Conservation (phyloP, 92 coral and sea anemone species). For the Pocillopora grandis region DNA sequence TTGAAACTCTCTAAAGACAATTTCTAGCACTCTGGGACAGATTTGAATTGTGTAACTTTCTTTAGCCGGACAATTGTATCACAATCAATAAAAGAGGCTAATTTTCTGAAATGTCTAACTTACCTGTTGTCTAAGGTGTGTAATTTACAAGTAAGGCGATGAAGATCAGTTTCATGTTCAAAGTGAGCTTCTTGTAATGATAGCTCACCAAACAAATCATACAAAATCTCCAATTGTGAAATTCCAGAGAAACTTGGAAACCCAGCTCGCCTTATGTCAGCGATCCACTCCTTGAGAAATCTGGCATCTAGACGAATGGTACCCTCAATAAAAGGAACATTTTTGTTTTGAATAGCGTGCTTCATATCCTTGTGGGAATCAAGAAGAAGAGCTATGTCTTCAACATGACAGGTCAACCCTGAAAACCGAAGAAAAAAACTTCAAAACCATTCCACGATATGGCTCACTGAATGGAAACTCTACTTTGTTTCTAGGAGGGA, state of each 20-base stretch:
- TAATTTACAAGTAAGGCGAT: conserved; percentile 54
- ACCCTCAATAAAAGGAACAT: conserved; percentile 51
- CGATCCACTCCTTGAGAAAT: conserved; percentile 54
- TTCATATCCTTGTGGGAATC: conserved; percentile 55
- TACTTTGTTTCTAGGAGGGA: too few relatives aligned
- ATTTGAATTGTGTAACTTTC: too few relatives aligned
- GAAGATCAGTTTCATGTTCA: conserved; percentile 42
- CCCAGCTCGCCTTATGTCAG: conserved; percentile 63
- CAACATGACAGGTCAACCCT: conserved; percentile 73
- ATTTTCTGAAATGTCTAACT: not conserved
- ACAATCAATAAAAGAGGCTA: too few relatives aligned
- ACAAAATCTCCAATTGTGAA: conserved; percentile 56
- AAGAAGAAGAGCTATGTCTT: conserved; percentile 66
- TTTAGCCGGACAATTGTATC: too few relatives aligned
- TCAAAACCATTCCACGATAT: not conserved
- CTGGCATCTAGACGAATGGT: conserved; percentile 53
- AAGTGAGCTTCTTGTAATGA: conserved; percentile 61
- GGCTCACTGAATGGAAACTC: too few relatives aligned
- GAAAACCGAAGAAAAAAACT: not conserved
- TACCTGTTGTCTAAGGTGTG: conserved; percentile 53
- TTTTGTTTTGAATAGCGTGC: conserved; percentile 54
- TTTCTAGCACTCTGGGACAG: too few relatives aligned
- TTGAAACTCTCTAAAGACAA: too few relatives aligned
- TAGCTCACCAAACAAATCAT: conserved; percentile 71
- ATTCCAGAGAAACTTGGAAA: conserved; percentile 80